These are phyloP conservation scores for Tachysurus fulvidraco DNA, from an alignment of 2,113 vertebrate species.

Conservation along the genomic window DNA sequence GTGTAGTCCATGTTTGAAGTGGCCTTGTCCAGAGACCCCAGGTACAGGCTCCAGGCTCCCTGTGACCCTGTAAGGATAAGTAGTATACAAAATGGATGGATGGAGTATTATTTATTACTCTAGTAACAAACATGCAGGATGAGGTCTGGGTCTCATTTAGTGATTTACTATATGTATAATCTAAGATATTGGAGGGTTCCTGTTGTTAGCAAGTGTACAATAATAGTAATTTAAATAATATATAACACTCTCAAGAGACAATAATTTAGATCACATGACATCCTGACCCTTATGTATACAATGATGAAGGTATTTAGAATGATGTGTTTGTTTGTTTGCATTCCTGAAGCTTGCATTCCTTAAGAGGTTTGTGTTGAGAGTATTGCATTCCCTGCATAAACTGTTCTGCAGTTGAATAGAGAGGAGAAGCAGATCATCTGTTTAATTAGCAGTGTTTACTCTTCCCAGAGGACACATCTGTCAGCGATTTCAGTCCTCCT, in stretches of 20 bases:
- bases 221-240: neutral
- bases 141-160: neutral
- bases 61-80: too few relatives aligned
- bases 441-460: neutral
- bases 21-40: too few relatives aligned
- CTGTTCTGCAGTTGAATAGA: neutral
- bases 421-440: neutral
- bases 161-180: constrained; percentile 11
- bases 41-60: too few relatives aligned
- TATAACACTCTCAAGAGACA: neutral
- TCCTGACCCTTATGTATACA: neutral
- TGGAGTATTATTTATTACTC: constrained; percentile 16
- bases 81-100: too few relatives aligned
- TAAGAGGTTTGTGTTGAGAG: neutral
- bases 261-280: neutral
- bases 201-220: constrained; percentile 11
- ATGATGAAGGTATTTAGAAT: neutral
- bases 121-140: neutral
- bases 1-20: too few relatives aligned
- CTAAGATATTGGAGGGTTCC: neutral
- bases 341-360: neutral
- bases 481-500: neutral
- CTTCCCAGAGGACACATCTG: neutral
- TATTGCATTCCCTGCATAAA: neutral
- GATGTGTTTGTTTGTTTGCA: neutral